Percentiles rank a stretch among this genome's conserved stretches.
These are phyloP conservation scores for Lepidonotus clava DNA, from an alignment of 2,888 invertebrate genomes.

Conservation along the genomic window DNA sequence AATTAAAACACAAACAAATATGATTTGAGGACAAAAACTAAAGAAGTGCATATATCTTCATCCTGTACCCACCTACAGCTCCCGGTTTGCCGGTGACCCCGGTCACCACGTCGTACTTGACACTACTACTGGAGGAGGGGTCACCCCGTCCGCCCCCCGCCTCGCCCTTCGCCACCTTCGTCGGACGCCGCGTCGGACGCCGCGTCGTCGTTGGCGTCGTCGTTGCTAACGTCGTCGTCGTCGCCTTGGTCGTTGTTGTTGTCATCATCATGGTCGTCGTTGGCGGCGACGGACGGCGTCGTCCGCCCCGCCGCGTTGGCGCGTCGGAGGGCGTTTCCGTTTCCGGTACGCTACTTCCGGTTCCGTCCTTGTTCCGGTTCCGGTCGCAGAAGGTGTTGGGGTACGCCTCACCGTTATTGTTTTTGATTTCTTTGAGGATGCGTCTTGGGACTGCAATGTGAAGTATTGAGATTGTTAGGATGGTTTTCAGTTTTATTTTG, in stretches of 20 bases:
- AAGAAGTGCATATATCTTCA: too few relatives aligned
- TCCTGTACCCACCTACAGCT: slow-evolving; percentile 9
- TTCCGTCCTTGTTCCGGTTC: background rate
- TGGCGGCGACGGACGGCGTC: background rate
- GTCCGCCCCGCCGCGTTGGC: background rate
- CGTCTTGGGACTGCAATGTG: slow-evolving; percentile 81
- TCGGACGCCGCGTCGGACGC: background rate
- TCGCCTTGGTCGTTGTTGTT: background rate
- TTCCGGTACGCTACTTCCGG: slow-evolving; percentile 3
- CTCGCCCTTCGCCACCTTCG: slow-evolving; percentile 29
- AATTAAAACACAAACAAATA: too few relatives aligned
- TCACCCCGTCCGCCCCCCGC: background rate
- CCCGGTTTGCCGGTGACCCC: background rate
- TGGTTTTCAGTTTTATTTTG: too few relatives aligned
- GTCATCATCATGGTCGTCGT: too few relatives aligned
- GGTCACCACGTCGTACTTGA: background rate
- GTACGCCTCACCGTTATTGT: slow-evolving; percentile 36
- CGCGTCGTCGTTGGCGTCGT: background rate
- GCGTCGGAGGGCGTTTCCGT: slow-evolving; percentile 46
- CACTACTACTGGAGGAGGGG: slow-evolving; percentile 3
- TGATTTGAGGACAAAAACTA: too few relatives aligned
- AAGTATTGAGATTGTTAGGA: too few relatives aligned
- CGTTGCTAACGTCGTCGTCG: background rate
- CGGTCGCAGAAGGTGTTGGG: slow-evolving; percentile 49
- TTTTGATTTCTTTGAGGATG: slow-evolving; percentile 68